Conservation (phyloP, 2,888 invertebrate genomes). For the Ormyrus labotus region DNA sequence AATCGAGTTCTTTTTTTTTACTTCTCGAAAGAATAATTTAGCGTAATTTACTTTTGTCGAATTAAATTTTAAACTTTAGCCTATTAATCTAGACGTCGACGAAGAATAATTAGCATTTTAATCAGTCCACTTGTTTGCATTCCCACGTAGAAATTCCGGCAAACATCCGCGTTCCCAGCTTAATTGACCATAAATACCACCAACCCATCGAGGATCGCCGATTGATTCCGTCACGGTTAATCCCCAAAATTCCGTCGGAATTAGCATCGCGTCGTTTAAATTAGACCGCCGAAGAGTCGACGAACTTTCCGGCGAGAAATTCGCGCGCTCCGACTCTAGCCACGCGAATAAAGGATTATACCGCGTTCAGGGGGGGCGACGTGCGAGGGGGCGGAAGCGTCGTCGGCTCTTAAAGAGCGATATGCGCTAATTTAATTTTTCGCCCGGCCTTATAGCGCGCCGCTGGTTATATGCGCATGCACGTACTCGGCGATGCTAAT, state of each 20-base stretch:
- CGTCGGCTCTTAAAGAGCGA: conserved; percentile 6
- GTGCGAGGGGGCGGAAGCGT: too few species aligned
- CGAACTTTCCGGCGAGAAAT: conserved; percentile 17
- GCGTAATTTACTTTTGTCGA: too few species aligned
- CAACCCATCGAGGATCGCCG: too few species aligned
- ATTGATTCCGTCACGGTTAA: conserved; percentile 22
- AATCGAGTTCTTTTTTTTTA: conserved; percentile 11
- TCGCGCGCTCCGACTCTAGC: not conserved
- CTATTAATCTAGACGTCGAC: too few species aligned
- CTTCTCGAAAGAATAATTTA: too few species aligned
- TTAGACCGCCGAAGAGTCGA: conserved; percentile 21
- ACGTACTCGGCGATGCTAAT: too few species aligned
- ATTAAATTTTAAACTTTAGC: too few species aligned
- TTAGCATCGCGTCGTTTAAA: conserved; percentile 26
- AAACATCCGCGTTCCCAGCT: not conserved
- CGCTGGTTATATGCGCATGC: too few species aligned
- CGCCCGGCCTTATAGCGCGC: too few species aligned
- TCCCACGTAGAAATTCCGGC: too few species aligned
- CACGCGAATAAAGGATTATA: conserved; percentile 28
- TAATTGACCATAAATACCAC: conserved; percentile 33
- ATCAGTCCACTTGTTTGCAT: too few species aligned
- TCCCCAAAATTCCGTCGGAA: conserved; percentile 29
- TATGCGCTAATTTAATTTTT: conserved; percentile 3
- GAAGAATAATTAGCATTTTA: too few species aligned
- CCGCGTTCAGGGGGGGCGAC: not conserved